Percentiles rank a stretch among this genome's conserved stretches.
Evolutionary conservation across 2,888 invertebrate species (phyloP).

Genomic region (Campoletis raptor): DNA sequence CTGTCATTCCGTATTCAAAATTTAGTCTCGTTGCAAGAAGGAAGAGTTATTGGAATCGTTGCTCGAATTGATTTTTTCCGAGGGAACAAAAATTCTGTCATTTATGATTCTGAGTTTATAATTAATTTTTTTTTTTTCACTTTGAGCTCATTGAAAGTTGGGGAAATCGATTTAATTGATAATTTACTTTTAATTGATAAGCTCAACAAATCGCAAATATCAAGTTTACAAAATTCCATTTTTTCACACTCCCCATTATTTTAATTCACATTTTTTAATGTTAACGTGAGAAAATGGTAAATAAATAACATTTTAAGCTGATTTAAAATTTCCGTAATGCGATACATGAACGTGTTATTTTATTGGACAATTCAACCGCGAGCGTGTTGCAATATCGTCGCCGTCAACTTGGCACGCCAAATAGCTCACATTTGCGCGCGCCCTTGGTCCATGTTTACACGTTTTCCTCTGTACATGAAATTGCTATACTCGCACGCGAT

Average conservation of each 20-base stretch:
- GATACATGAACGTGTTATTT: not conserved
- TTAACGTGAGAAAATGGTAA: not conserved
- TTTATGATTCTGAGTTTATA: not conserved
- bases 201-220: not conserved
- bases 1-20: not conserved
- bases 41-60: not conserved
- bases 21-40: too few relatives aligned
- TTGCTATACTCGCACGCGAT: constrained; percentile 43
- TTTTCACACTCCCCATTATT: not conserved
- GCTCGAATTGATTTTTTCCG: not conserved
- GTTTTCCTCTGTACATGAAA: constrained; percentile 26
- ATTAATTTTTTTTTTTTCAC: not conserved
- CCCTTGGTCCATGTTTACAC: constrained; percentile 48
- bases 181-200: too few relatives aligned
- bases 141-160: not conserved
- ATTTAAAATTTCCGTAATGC: not conserved
- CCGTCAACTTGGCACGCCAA: constrained; percentile 28
- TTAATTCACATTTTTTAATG: not conserved
- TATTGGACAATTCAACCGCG: constrained; percentile 5
- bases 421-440: constrained; percentile 31
- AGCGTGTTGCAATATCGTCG: constrained; percentile 1
- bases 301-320: not conserved
- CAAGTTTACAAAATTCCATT: not conserved
- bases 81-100: not conserved
- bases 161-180: not conserved